These are phyloP conservation scores for Muricea muricata DNA, from an alignment of 92 coral and sea anemone species.

Conservation along the genomic window DNA sequence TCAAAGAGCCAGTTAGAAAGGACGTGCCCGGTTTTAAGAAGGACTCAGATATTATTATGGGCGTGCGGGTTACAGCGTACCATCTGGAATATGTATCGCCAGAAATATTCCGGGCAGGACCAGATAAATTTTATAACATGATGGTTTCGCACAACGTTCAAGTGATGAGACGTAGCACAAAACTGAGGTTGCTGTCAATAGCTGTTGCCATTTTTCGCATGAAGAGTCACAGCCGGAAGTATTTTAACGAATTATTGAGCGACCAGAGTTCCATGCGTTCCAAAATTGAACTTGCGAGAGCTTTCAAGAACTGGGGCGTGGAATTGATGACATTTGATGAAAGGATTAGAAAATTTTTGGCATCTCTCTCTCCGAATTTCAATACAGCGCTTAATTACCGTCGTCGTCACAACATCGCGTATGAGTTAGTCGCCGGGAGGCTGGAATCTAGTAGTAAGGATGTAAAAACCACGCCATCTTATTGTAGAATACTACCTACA, in stretches of 20 bases:
- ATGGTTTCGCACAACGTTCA: neutral
- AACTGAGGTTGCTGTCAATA: constrained; percentile 48
- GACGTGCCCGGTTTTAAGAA: constrained; percentile 56
- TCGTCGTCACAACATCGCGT: constrained; percentile 21
- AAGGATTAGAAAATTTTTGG: constrained; percentile 14
- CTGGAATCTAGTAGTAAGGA: neutral
- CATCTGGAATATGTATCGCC: constrained; percentile 77
- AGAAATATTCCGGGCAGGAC: constrained; percentile 25
- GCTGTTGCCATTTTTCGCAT: constrained; percentile 64
- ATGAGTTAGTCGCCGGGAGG: constrained; percentile 19
- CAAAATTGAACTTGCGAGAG: neutral
- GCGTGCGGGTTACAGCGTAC: constrained; percentile 76
- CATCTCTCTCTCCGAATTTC: constrained; percentile 23
- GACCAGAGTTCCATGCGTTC: constrained; percentile 13
- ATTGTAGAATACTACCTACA: neutral
- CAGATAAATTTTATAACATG: neutral
- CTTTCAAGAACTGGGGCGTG: constrained; percentile 14
- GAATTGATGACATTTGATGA: neutral
- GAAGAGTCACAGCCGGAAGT: constrained; percentile 51
- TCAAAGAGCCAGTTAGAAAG: constrained; percentile 30
- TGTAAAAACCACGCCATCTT: neutral
- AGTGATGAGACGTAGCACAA: neutral
- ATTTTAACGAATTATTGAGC: constrained; percentile 43
- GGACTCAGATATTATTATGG: constrained; percentile 74
- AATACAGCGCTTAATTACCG: constrained; percentile 5